These are phyloP conservation scores for Aspidiotus destructor DNA, from an alignment of 2,888 invertebrate species.

Conservation along the genomic window DNA sequence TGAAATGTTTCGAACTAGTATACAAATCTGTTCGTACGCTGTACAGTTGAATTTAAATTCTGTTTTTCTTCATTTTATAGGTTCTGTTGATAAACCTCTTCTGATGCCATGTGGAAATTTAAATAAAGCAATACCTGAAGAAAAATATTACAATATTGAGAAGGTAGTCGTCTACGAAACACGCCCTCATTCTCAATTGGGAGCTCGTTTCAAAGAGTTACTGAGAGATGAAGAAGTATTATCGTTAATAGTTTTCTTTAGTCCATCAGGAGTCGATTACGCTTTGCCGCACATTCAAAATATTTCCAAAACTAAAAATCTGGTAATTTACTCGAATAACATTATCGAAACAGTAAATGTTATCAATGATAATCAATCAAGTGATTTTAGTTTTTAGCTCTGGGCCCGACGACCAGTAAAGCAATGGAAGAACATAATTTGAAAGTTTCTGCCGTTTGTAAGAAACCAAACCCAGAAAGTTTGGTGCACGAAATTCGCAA, in stretches of 20 bases:
- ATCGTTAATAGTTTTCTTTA: not conserved
- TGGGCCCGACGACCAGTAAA: not conserved
- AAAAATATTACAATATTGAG: not conserved
- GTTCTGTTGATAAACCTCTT: not conserved
- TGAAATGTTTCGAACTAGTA: too few species aligned
- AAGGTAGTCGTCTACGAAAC: not conserved
- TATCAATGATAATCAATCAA: not conserved
- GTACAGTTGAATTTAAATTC: too few species aligned
- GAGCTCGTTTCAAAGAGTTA: not conserved
- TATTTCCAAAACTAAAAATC: not conserved
- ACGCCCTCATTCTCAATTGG: not conserved
- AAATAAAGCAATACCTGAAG: not conserved
- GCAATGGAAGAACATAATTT: not conserved
- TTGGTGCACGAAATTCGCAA: not conserved
- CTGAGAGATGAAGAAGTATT: not conserved
- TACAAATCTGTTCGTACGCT: too few species aligned
- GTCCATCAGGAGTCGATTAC: not conserved
- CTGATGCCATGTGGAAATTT: conserved; percentile 4
- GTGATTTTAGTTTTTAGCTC: not conserved
- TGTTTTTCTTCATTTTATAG: not conserved
- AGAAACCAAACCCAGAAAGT: not conserved
- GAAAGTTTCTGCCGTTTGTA: not conserved
- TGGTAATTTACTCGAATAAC: too few species aligned
- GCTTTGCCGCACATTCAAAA: not conserved
- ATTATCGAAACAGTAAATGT: too few species aligned